A percentile compares a stretch with the other conserved stretches of the same genome.
Conservation (phyloP, 1,140 invertebrate species). For the Vanessa atalanta region DNA sequence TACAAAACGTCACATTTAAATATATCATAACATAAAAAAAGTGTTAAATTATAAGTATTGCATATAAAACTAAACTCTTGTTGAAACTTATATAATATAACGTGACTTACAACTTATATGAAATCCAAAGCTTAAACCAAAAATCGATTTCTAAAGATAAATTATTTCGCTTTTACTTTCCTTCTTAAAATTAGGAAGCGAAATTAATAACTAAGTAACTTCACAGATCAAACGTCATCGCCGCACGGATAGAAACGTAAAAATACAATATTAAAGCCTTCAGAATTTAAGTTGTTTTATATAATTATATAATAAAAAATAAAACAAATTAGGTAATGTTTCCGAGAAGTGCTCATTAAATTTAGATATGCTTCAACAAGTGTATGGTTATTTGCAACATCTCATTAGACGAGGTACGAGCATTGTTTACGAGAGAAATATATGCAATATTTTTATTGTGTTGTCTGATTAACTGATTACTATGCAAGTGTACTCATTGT, state of each 20-base stretch:
- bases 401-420: conserved; percentile 28
- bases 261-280: neutral
- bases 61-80: neutral
- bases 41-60: neutral
- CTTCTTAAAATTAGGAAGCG: neutral
- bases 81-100: neutral
- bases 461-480: conserved; percentile 31
- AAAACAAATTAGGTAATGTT: conserved; percentile 28
- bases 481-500: conserved; percentile 12
- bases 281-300: neutral
- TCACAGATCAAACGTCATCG: neutral
- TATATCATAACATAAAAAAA: too few relatives aligned
- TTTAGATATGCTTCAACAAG: conserved; percentile 31
- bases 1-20: too few relatives aligned
- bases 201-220: neutral
- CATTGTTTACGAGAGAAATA: conserved; percentile 34
- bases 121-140: neutral
- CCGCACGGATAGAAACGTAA: neutral
- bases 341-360: conserved; percentile 30
- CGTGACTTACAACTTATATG: conserved; percentile 3
- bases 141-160: neutral
- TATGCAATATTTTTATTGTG: conserved; percentile 39
- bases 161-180: neutral
- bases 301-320: conserved; percentile 11
- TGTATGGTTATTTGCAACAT: conserved; percentile 27